These are phyloP conservation scores for Lepidostoma basale DNA, from an alignment of 1,140 invertebrate genomes.

Conservation along the genomic window DNA sequence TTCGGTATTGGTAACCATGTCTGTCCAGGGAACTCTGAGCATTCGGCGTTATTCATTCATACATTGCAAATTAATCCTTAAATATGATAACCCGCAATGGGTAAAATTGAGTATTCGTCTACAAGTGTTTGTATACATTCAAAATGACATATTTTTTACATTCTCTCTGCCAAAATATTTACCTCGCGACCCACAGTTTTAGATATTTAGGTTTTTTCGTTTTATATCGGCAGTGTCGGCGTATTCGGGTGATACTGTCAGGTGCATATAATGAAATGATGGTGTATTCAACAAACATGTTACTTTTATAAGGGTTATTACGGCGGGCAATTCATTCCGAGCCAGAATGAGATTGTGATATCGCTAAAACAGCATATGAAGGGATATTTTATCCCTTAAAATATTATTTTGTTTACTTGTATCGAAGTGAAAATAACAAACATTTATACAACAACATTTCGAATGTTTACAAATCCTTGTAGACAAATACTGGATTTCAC, in stretches of 20 bases:
- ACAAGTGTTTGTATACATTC: no score
- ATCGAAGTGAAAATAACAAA: not conserved
- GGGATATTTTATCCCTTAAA: no score
- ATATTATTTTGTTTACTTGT: no score
- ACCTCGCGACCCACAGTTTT: not conserved
- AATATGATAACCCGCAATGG: not conserved
- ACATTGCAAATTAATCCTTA: not conserved
- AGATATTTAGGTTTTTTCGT: not conserved
- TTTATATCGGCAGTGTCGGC: not conserved
- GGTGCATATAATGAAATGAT: not conserved
- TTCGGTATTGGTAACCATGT: no score
- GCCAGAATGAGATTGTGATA: no score
- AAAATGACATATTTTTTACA: no score
- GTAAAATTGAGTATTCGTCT: no score
- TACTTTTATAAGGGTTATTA: not conserved
- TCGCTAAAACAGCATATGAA: no score
- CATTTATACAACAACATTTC: not conserved
- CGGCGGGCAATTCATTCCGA: not conserved
- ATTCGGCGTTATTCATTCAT: no score
- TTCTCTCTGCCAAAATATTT: not conserved
- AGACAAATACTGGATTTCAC: no score
- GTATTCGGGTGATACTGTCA: constrained; percentile 1
- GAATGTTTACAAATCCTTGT: no score
- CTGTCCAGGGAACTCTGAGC: no score
- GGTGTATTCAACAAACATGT: not conserved